These are phyloP conservation scores for Furcifer pardalis DNA, from an alignment of 2,797 vertebrate genomes.

Conservation along the genomic window DNA sequence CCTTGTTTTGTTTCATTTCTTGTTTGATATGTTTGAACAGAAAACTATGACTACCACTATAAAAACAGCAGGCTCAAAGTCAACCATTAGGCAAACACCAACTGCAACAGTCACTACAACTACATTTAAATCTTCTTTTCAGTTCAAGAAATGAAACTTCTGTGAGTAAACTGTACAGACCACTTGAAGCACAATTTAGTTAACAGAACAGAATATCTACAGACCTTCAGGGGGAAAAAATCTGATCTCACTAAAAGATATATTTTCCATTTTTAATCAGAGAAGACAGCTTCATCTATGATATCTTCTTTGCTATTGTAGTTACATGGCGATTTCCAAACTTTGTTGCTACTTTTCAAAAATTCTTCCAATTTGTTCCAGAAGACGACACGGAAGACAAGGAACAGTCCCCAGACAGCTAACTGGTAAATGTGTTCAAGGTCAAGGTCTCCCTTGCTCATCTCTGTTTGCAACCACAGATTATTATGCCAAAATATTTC, in stretches of 20 bases:
- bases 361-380: neutral
- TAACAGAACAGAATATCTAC: neutral
- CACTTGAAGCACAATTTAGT: slow-evolving; percentile 14
- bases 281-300: neutral
- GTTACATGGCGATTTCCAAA: neutral
- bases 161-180: neutral
- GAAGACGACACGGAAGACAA: neutral
- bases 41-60: no score
- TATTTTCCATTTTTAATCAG: neutral
- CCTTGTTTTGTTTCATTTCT: no score
- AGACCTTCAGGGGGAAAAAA: neutral
- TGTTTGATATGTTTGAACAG: no score
- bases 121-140: neutral
- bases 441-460: no score
- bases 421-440: neutral
- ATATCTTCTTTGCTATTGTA: neutral
- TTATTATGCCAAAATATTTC: no score
- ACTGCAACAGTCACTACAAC: neutral
- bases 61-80: no score
- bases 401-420: neutral
- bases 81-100: slow-evolving; percentile 1
- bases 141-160: neutral
- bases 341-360: neutral
- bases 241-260: neutral
- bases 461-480: no score